These are phyloP conservation scores for Girardia tigrina DNA, from an alignment of 2,888 invertebrate genomes.

Conservation along the genomic window DNA sequence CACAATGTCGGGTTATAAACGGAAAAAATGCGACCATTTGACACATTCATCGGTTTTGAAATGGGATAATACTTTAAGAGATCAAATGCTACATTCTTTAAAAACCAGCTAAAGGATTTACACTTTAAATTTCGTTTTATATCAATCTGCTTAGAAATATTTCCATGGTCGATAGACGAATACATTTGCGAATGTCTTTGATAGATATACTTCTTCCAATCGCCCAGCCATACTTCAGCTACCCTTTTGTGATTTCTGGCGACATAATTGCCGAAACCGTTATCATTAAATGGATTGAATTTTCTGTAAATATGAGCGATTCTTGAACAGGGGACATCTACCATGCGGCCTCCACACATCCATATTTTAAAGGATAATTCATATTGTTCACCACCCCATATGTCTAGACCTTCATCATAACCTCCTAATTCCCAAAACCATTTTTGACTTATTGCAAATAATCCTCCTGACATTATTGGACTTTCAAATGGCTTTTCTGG, in stretches of 20 bases:
- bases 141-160: constrained; percentile 58
- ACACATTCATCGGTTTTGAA: not conserved
- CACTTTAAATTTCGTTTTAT: constrained; percentile 66
- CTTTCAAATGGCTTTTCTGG: constrained; percentile 72
- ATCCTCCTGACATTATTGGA: constrained; percentile 89
- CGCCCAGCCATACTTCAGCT: constrained; percentile 97
- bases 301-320: constrained; percentile 66
- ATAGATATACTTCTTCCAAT: constrained; percentile 75
- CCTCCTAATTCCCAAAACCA: constrained; percentile 94
- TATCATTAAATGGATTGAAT: constrained; percentile 58
- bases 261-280: constrained; percentile 66
- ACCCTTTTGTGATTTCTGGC: constrained; percentile 52
- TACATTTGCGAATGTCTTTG: constrained; percentile 63
- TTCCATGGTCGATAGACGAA: constrained; percentile 48
- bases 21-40: not conserved
- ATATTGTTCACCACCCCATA: constrained; percentile 96
- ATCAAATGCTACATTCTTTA: constrained; percentile 76
- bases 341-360: constrained; percentile 81
- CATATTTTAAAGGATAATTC: constrained; percentile 93
- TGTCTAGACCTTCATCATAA: constrained; percentile 56
- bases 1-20: not conserved
- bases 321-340: constrained; percentile 78
- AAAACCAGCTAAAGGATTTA: constrained; percentile 84
- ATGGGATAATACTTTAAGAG: constrained; percentile 64
- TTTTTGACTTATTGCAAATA: constrained; percentile 74